These are phyloP conservation scores for Ylistrum balloti DNA, from an alignment of 1,140 invertebrate species.

Conservation along the genomic window DNA sequence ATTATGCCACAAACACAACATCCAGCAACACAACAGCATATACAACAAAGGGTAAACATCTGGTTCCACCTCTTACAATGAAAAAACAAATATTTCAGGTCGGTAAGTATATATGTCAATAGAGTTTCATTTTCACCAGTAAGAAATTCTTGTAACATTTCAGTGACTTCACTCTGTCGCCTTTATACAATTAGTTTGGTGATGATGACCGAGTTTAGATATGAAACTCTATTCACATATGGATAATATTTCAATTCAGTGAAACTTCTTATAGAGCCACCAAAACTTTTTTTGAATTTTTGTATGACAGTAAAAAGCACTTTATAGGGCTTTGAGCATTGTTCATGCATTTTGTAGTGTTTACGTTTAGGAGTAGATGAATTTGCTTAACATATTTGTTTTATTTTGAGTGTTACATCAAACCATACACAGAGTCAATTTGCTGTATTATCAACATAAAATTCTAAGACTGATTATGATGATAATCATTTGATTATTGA, in stretches of 20 bases:
- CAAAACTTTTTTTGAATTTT: background rate
- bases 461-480: no score
- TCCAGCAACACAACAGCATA: conserved; percentile 65
- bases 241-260: no score
- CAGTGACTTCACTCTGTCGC: no score
- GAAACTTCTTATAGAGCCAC: no score
- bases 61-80: background rate
- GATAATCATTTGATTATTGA: no score
- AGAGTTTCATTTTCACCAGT: no score
- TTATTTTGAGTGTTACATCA: conserved; percentile 35
- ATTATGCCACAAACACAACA: conserved; percentile 72
- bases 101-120: no score
- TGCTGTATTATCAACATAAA: background rate
- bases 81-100: background rate
- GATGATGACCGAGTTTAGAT: no score
- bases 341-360: conserved; percentile 41
- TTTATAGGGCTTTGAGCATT: background rate
- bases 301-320: background rate
- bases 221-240: no score
- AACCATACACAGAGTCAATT: background rate
- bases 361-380: conserved; percentile 11
- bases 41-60: conserved; percentile 65
- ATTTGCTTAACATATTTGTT: background rate
- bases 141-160: no score
- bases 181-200: no score